phyloP scores from a whole-genome alignment of 2,888 invertebrate species.

The Tryphoninae sp. region DNA sequence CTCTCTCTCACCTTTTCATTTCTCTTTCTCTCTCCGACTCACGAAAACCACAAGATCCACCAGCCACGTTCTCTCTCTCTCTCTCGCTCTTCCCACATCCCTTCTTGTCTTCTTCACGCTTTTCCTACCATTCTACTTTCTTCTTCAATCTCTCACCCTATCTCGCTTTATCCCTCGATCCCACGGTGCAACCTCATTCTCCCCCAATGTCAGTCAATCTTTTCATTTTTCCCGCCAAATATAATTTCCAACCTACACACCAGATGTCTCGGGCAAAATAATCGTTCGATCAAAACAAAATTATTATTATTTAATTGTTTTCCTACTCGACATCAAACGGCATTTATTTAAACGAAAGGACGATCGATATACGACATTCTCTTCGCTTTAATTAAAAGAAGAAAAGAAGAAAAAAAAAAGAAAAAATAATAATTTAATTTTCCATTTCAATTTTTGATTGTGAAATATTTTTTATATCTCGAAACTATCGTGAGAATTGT shows the following conservation, averaged over 20 bases:
- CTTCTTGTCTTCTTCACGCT: constrained; percentile 4
- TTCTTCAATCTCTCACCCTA: constrained; percentile 32
- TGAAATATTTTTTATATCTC: neutral
- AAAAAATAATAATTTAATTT: neutral
- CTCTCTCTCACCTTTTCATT: constrained; percentile 46
- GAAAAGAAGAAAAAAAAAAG: neutral
- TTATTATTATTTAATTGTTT: too few relatives aligned
- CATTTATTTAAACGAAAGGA: too few relatives aligned
- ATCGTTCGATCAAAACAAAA: too few relatives aligned
- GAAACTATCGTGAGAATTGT: too few relatives aligned
- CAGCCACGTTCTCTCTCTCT: constrained; percentile 28
- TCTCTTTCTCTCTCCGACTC: constrained; percentile 44
- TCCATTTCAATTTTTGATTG: constrained; percentile 14
- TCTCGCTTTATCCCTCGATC: constrained; percentile 33
- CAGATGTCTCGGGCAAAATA: too few relatives aligned
- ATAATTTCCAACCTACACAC: constrained; percentile 24
- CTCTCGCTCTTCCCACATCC: constrained; percentile 3
- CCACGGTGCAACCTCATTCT: constrained; percentile 7
- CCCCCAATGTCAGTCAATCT: constrained; percentile 32
- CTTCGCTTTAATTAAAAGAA: constrained; percentile 1
- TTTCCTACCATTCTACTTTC: constrained; percentile 31
- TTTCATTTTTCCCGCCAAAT: constrained; percentile 54
- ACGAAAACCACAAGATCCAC: constrained; percentile 35
- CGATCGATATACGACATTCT: neutral
- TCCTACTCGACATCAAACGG: neutral